Percentiles rank a stretch among this genome's conserved stretches.
Conservation (phyloP, 2,888 invertebrate genomes). For the Pimpla rufipes region DNA sequence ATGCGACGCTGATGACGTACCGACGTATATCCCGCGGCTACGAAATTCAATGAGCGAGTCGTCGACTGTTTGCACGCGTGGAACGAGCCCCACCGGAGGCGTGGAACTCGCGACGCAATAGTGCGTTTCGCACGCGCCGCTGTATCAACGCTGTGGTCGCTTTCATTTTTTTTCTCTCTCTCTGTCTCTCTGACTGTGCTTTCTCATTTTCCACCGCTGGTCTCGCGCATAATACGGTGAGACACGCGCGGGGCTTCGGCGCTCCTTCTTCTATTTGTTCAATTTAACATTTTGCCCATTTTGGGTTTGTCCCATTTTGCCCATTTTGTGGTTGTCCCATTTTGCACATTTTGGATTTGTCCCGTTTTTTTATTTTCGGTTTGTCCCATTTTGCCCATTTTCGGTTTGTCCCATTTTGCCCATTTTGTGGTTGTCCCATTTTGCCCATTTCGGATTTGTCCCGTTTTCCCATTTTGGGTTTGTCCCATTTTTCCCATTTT, state of each 20-base stretch:
- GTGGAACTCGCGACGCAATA: conserved; percentile 74
- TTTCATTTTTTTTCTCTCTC: conserved; percentile 8
- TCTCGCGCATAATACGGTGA: conserved; percentile 11
- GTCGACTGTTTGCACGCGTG: conserved; percentile 59
- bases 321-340: no score
- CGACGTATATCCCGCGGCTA: conserved; percentile 75
- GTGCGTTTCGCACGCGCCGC: conserved; percentile 59
- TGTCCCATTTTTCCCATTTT: no score
- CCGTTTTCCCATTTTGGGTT: no score
- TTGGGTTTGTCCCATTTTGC: no score
- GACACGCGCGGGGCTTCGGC: conserved; percentile 22
- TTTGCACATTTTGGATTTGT: no score
- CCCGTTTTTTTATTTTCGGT: no score
- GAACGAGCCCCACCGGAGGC: not conserved
- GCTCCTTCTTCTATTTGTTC: conserved; percentile 77
- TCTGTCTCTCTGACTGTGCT: no score
- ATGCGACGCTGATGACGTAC: conserved; percentile 78
- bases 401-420: no score
- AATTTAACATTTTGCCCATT: conserved; percentile 79
- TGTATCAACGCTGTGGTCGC: conserved; percentile 18
- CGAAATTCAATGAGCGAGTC: conserved; percentile 76
- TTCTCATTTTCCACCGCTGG: not conserved
- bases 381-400: no score
- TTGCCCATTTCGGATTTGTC: no score
- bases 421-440: no score